Evolutionary conservation across 2,888 invertebrate genomes (phyloP).

Genomic region (Zaprionus obscuricornis): DNA sequence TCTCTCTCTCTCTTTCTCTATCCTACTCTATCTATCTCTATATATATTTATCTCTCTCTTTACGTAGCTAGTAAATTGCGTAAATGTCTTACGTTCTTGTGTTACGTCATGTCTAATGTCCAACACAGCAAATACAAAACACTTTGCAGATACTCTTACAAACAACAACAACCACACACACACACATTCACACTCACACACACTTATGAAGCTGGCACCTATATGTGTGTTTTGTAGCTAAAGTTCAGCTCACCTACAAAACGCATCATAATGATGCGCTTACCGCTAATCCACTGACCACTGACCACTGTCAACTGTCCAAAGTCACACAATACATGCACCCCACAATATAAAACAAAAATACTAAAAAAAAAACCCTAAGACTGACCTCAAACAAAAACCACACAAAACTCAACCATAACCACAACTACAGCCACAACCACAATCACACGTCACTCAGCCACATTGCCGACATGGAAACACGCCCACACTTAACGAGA

Average conservation of each 20-base stretch:
- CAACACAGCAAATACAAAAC: too few relatives aligned
- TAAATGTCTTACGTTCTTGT: slow-evolving; percentile 69
- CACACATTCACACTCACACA: slow-evolving; percentile 9
- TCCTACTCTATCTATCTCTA: neutral
- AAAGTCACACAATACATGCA: neutral
- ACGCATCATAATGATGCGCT: too few relatives aligned
- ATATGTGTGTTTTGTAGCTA: too few relatives aligned
- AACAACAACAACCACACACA: slow-evolving; percentile 29
- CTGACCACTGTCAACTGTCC: too few relatives aligned
- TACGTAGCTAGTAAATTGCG: slow-evolving; percentile 48
- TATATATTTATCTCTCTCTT: slow-evolving; percentile 2
- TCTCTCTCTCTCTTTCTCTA: slow-evolving; percentile 2
- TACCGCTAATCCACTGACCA: too few relatives aligned
- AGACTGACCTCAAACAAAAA: too few relatives aligned
- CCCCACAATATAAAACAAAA: slow-evolving; percentile 15
- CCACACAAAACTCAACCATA: slow-evolving; percentile 9
- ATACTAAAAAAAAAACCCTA: too few relatives aligned
- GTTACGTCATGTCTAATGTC: slow-evolving; percentile 70
- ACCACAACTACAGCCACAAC: slow-evolving; percentile 40
- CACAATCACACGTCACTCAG: too few relatives aligned
- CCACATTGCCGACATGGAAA: slow-evolving; percentile 36
- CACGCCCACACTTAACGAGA: slow-evolving; percentile 34
- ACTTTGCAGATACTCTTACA: slow-evolving; percentile 5
- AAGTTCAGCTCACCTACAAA: too few relatives aligned
- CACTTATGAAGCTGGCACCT: too few relatives aligned